Evolutionary conservation across 2,113 vertebrate genomes (phyloP), one percentile per base, ranked within the genome.

Genomic region (Lagenorhynchus albirostris): DNA sequence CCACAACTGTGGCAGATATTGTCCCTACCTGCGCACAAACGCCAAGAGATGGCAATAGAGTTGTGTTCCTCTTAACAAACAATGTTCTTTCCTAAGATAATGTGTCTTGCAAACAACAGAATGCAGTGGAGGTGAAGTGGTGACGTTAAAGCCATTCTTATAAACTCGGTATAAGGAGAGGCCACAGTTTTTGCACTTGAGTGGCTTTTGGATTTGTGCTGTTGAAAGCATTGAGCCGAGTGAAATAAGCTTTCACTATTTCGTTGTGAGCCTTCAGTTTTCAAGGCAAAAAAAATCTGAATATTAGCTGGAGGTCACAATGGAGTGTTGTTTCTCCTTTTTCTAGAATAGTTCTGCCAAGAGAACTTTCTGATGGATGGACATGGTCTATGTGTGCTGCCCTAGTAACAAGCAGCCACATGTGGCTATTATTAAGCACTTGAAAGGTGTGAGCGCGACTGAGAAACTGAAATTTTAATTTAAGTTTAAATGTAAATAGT

Each of bases 381-480:
- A 77, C 50, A 85, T 79, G 18, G 65, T 81, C 65, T 87, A 0
- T 94, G 33, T 68, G 53, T 85, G 70, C 44, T 63, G 65, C 77
- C 7, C 60, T 20, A 44, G 47, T 3, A 50, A 47, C 71, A 53
- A 67, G 41, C 25, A 74, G 81, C 50, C 63, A 80, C 36, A 2
- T 5, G 62, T 31, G 47, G 33, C 94, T 94, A 15, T 58, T 58
- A 38, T 6, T 23, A 38, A 95, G 33, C 12, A 29, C 68, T 89
- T 94, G 79, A 73, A 94, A 74, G 74, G 58, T 89, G 21, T 74
- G n/a, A 44, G 36, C 74, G 8, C 47, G 44, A 86, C 33, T 29
- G 55, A 77, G 94, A 96, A 96, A 93, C 47, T 82, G 80, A 90
- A 91, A 47, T 50, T 84, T 89, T 63, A 81, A 73, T 71, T 55